These are phyloP conservation scores for Lagopus muta DNA, from an alignment of 2,113 vertebrate genomes.

Conservation along the genomic window DNA sequence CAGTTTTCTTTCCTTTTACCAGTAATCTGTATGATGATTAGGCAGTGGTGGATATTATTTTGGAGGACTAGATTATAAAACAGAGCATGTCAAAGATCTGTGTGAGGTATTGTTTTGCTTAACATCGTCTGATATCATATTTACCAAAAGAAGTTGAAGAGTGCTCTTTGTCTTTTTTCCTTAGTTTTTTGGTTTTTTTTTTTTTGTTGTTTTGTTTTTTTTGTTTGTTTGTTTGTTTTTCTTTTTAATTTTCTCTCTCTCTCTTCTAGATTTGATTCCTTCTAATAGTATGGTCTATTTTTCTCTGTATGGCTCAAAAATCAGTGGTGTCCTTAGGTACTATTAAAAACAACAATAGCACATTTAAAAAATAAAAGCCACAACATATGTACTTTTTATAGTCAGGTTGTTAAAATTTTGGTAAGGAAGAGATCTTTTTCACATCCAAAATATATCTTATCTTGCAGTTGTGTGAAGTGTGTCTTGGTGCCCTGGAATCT, in stretches of 20 bases:
- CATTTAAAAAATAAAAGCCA: neutral
- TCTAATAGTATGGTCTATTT: neutral
- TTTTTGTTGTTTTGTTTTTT: neutral
- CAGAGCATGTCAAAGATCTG: accelerated
- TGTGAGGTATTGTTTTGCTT: neutral
- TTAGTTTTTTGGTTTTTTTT: neutral
- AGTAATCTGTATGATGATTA: accelerated
- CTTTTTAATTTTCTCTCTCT: too few species aligned
- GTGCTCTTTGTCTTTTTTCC: neutral
- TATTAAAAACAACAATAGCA: neutral
- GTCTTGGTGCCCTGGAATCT: accelerated
- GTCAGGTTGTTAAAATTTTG: neutral
- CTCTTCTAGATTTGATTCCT: neutral
- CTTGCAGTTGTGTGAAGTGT: accelerated
- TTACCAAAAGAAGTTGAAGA: neutral
- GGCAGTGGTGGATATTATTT: neutral
- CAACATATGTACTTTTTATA: neutral
- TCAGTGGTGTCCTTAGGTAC: neutral
- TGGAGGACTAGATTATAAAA: neutral
- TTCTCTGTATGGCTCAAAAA: neutral
- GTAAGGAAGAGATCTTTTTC: neutral
- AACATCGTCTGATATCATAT: neutral
- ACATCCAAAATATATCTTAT: neutral
- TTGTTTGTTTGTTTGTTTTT: too few species aligned
- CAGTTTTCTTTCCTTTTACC: neutral